Evolutionary conservation across 1,140 invertebrate genomes (phyloP), one percentile per base, ranked within the genome.

Genomic region (Hesperophylax magnus): DNA sequence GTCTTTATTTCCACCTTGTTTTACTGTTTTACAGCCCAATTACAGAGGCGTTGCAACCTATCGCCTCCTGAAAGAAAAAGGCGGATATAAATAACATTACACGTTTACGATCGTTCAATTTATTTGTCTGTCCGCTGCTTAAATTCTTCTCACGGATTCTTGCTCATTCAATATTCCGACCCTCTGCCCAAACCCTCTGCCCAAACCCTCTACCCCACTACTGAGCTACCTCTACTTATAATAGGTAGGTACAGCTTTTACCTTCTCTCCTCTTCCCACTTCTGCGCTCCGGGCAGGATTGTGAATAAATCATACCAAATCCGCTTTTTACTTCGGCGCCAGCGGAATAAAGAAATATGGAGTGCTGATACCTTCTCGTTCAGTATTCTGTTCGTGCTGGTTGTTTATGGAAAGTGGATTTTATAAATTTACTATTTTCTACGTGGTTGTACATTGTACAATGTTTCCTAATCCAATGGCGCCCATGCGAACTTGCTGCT

Each of bases 281-380:
- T 52, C 60, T 65, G 71, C 67, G 69, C 31, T 22, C 61, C 77
- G 15, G 11, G 60, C 61, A 20, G 65, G 80, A 81, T 77, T 69
- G 72, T 81, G 80, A 81, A 81, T 81, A 81, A 81, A 81, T 81
- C 80, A 81, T 81, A 77, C 63, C 65, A 77, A 77, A 81, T 81
- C 75, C 80, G 60, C 58, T 65, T 81, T 81, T 81, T 81, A 56
- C 75, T 61, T 31, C 24, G 58, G 58, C 58, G 58, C 58, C 58
- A 24, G 24, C 63, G 27, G 63, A 67, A 67, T 67, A 67, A 27
- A 34, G 63, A 67, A 67, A 67, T 67, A 67, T 67, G 63, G 63
- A 67, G 63, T 67, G 63, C 63, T 56, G 60, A 47, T 53, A 77
- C 60, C 56, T 20, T 22, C 61, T 20, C 34, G 61, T 52, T n/a